Base-by-base conservation (phyloP, 2,797 vertebrate genomes). In the Gymnothorax reevesii region DNA sequence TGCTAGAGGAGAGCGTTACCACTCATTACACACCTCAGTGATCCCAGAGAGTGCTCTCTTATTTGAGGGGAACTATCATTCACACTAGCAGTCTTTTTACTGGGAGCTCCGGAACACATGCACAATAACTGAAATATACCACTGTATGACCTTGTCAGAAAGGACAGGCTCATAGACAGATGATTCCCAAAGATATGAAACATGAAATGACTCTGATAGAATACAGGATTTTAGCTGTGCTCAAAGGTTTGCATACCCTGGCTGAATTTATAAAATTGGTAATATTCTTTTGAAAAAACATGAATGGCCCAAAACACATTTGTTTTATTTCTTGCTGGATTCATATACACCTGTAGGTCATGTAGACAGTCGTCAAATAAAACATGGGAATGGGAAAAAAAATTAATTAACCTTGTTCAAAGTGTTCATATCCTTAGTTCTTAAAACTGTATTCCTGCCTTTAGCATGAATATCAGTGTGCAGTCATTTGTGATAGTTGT, bases 11-110 rank as follows among this genome's bases (percentile, higher is more conserved):
- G 88, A 90, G 88, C 59, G 86, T 90, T 91, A 90, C 85, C 92
- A 91, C 95, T 96, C 94, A 96, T 96, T 95, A 95, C 94, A 95
- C 90, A 94, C 94, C 92, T 90, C 89, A 57, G 84, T 94, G 94
- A 91, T 87, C 93, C 90, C 94, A 92, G 91, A 93, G 91, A 94
- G 89, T 83, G 84, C 82, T 59, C 64, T 83, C 87, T 82, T 86
- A 79, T 86, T 88, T 66, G 86, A 83, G 85, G 86, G 73, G 87
- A 87, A 88, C 87, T 88, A 83, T 84, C 89, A 60, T 82, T 86
- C 86, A 92, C 93, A 87, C 84, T 25, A 60, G 82, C 77, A 86
- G 87, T 86, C 75, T 86, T 83, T 87, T 87, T 86, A 60, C 91
- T 90, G 86, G 86, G 90, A 85, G 87, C 85, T 86, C 87, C 49